Evolutionary conservation across 2,888 invertebrate species (phyloP), one percentile per base, ranked within the genome.

Genomic region (Papilio protenor): DNA sequence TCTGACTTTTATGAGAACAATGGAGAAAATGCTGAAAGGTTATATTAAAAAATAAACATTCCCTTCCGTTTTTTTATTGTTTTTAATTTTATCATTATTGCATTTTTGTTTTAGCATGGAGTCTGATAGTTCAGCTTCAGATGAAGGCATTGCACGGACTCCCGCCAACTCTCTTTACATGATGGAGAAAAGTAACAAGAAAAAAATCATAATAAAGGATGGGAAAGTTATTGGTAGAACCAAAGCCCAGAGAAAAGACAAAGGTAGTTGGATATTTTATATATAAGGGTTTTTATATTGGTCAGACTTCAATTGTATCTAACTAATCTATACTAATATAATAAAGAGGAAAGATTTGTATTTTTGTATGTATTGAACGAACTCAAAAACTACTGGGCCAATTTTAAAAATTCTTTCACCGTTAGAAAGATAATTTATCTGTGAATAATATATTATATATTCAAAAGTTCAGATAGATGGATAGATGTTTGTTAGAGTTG

Each of bases 121-220:
- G 80, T 93, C 95, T 0, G 95, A 95, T 81, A 94, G 93, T 76
- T 94, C 94, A 0, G 92, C 84, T 0, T 94, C 95, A 0, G 95
- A 95, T 14, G 95, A 95, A n/a, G 94, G 92, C 14, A 89, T 90
- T 0, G 81, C 95, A 0, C 85, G 92, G 0, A 92, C 94, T 1
- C 93, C 96, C 70, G 96, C 96, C 16, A 95, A 96, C 83, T 96
- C 96, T 27, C 91, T 97, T 8, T 98, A 97, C 85, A 97, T 97
- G 96, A 95, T 96, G 88, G 97, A 98, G 87, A 97, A 97, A 85
- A 96, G 96, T 49, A 96, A 95, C 78, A 98, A 98, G 87, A 97
- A 97, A 85, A 96, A 96, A 81, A 90, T 97, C 0, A 92, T 96
- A 1, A 95, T 96, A 0, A 92, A 91, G 81, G 95, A 92, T 79